Percentiles rank a stretch among this genome's conserved stretches.
These are phyloP conservation scores for Galleria mellonella DNA, from an alignment of 1,140 invertebrate genomes.

Conservation along the genomic window DNA sequence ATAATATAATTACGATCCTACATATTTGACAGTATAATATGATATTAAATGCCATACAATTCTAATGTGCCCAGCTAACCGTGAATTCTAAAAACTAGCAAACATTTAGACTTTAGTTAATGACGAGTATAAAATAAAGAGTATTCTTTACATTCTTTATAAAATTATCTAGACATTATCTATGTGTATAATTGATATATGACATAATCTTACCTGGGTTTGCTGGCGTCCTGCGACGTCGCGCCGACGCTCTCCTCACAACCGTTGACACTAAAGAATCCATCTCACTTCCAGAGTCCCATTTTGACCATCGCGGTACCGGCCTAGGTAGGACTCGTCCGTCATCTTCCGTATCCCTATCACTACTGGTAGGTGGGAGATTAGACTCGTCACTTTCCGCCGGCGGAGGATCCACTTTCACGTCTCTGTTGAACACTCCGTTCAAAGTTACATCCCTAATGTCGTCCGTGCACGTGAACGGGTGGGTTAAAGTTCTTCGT, in stretches of 20 bases:
- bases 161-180: too few species aligned
- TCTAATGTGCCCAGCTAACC: too few species aligned
- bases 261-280: conserved; percentile 63
- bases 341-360: conserved; percentile 64
- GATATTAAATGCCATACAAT: too few species aligned
- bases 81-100: too few species aligned
- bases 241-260: conserved; percentile 59
- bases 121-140: too few species aligned
- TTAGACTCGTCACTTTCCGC: conserved; percentile 64
- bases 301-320: conserved; percentile 40
- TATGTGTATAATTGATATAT: too few species aligned
- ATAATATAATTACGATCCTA: too few species aligned
- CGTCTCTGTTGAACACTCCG: conserved; percentile 39
- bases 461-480: conserved; percentile 51
- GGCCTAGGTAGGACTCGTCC: conserved; percentile 33
- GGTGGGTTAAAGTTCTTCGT: conserved; percentile 67
- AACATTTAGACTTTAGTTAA: too few species aligned
- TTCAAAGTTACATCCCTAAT: conserved; percentile 46
- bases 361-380: conserved; percentile 59
- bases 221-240: conserved; percentile 56
- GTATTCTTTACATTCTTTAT: too few species aligned
- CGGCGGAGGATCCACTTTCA: conserved; percentile 38
- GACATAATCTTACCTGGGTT: conserved; percentile 48
- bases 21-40: too few species aligned
- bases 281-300: conserved; percentile 70